A percentile compares a stretch with the other conserved stretches of the same genome.
Conservation (phyloP, 2,888 invertebrate genomes). For the Lochmaea capreae region DNA sequence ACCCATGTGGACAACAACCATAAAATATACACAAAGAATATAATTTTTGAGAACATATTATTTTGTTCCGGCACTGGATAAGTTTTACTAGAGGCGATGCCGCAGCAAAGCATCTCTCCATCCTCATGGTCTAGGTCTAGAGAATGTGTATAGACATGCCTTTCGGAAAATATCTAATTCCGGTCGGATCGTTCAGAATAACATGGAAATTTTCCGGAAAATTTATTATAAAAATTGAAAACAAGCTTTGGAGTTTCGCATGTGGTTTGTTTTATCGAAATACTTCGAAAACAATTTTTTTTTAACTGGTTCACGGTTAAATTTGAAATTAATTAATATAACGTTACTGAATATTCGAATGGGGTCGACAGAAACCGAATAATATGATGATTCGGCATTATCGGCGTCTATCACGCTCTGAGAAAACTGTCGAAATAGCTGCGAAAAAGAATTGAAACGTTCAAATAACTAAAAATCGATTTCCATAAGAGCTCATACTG, state of each 20-base stretch:
- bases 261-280: conserved; percentile 6
- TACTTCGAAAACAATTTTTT: background rate
- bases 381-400: background rate
- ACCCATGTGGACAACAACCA: too few species aligned
- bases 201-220: conserved; percentile 19
- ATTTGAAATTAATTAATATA: background rate
- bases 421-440: too few species aligned
- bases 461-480: too few species aligned
- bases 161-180: conserved; percentile 15
- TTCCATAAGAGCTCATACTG: too few species aligned
- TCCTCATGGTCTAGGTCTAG: conserved; percentile 15
- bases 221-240: conserved; percentile 14
- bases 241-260: conserved; percentile 10
- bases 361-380: background rate
- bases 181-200: conserved; percentile 12
- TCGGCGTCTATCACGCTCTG: too few species aligned
- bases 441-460: too few species aligned
- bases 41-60: background rate
- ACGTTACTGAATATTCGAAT: background rate
- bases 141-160: conserved; percentile 4
- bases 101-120: conserved; percentile 14
- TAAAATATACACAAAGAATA: background rate
- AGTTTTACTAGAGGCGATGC: conserved; percentile 14
- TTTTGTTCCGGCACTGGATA: background rate
- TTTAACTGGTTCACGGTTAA: background rate